Evolutionary conservation across 2,888 invertebrate species (phyloP).

Genomic region (Drosophila niveifrons): DNA sequence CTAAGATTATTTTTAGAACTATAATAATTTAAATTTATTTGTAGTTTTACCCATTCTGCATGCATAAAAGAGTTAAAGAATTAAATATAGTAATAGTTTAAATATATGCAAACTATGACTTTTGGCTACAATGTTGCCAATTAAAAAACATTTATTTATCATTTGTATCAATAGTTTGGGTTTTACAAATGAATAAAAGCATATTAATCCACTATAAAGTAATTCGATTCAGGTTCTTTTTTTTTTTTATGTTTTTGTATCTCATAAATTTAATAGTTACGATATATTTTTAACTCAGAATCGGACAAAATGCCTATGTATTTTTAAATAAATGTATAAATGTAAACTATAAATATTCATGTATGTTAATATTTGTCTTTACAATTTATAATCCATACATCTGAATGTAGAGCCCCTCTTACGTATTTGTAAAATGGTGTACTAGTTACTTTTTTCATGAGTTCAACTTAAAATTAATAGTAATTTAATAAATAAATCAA

Average conservation of each 20-base stretch:
- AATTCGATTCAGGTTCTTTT: too few relatives aligned
- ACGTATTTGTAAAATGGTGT: not conserved
- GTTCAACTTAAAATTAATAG: conserved; percentile 28
- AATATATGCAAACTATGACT: not conserved
- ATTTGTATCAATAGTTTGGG: too few relatives aligned
- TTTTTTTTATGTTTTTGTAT: too few relatives aligned
- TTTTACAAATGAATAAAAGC: too few relatives aligned
- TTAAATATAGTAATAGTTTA: not conserved
- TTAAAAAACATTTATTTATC: too few relatives aligned
- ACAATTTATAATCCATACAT: not conserved
- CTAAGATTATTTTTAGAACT: conserved; percentile 19
- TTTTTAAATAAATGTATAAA: too few relatives aligned
- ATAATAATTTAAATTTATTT: conserved; percentile 12
- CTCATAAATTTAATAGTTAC: too few relatives aligned
- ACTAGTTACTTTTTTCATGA: conserved; percentile 2
- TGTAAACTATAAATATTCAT: too few relatives aligned
- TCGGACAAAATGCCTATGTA: too few relatives aligned
- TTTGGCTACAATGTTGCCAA: not conserved
- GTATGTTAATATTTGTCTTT: too few relatives aligned
- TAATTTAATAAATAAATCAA: conserved; percentile 53
- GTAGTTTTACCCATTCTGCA: not conserved
- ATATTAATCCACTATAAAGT: too few relatives aligned
- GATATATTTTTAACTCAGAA: too few relatives aligned
- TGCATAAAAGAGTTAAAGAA: conserved; percentile 3
- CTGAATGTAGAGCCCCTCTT: not conserved